Percentiles rank a stretch among this genome's conserved stretches.
phyloP scores from a whole-genome alignment of 2,797 vertebrate genomes.

The Sebastes paucispinis region DNA sequence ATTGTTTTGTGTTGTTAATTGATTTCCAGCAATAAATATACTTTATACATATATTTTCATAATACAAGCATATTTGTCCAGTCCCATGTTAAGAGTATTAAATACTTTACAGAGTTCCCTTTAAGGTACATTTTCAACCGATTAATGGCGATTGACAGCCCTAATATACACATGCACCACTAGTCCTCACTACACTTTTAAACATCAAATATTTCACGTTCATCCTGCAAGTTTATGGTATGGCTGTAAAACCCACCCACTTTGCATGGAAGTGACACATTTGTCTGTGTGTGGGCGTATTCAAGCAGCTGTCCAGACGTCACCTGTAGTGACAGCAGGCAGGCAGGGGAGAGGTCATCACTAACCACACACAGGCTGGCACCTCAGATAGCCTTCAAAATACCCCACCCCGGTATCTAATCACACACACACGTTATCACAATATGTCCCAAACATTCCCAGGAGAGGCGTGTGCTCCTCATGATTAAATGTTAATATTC shows the following conservation, averaged over 20 bases:
- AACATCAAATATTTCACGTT: no score
- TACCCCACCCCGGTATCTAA: not conserved
- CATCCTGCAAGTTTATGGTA: not conserved
- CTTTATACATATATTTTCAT: not conserved
- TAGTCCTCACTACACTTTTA: not conserved
- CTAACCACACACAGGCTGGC: slow-evolving; percentile 16
- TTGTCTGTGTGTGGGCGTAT: slow-evolving; percentile 3
- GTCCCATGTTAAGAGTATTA: no score
- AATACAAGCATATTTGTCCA: not conserved
- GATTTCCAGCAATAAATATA: not conserved
- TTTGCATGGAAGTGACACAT: slow-evolving; percentile 10
- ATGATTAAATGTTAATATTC: slow-evolving; percentile 39
- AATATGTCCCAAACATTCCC: slow-evolving; percentile 23
- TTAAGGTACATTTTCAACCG: not conserved
- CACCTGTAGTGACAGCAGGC: slow-evolving; percentile 53
- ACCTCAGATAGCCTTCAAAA: slow-evolving; percentile 23
- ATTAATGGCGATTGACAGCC: not conserved
- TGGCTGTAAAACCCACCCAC: slow-evolving; percentile 22
- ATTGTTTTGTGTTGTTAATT: not conserved
- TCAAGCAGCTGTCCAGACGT: slow-evolving; percentile 51
- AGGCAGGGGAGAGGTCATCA: not conserved
- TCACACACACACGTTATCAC: not conserved
- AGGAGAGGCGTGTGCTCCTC: not conserved
- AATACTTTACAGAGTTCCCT: no score
- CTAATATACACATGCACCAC: not conserved